A percentile compares a stretch with the other conserved stretches of the same genome.
These are phyloP conservation scores for Ceratina japonica DNA, from an alignment of 1,140 invertebrate genomes.

Conservation along the genomic window DNA sequence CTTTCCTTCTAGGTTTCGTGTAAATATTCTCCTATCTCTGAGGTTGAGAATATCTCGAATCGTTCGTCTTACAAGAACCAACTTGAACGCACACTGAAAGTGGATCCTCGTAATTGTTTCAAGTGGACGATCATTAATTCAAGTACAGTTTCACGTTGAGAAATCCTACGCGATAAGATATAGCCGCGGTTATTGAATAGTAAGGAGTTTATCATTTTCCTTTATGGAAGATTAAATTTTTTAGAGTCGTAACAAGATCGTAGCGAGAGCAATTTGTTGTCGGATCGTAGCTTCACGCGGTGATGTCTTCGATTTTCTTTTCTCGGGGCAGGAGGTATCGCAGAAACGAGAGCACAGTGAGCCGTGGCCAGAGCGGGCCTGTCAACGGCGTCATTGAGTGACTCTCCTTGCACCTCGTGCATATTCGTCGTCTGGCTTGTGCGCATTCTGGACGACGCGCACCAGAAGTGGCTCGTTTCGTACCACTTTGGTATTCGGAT, in stretches of 20 bases:
- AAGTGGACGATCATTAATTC: background rate
- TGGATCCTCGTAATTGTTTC: background rate
- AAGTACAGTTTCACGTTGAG: background rate
- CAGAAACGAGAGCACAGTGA: conserved; percentile 31
- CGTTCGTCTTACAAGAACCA: background rate
- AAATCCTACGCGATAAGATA: background rate
- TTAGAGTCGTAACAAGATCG: background rate
- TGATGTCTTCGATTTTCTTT: background rate
- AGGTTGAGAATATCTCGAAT: background rate
- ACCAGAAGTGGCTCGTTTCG: conserved; percentile 40
- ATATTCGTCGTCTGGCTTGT: conserved; percentile 58
- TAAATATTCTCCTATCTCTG: background rate
- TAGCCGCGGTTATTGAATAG: background rate
- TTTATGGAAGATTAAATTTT: background rate
- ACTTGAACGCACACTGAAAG: background rate
- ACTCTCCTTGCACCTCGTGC: conserved; percentile 72
- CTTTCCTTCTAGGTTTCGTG: background rate
- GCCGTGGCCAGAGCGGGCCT: conserved; percentile 54
- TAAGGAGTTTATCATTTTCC: background rate
- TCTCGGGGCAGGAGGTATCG: conserved; percentile 30
- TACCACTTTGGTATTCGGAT: conserved; percentile 21
- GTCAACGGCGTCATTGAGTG: conserved; percentile 72
- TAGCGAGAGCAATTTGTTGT: no score
- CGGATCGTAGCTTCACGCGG: no score
- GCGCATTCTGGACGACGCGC: conserved; percentile 49